These are phyloP conservation scores for Leptoclinus maculatus DNA, from an alignment of 2,797 vertebrate genomes.

Conservation along the genomic window DNA sequence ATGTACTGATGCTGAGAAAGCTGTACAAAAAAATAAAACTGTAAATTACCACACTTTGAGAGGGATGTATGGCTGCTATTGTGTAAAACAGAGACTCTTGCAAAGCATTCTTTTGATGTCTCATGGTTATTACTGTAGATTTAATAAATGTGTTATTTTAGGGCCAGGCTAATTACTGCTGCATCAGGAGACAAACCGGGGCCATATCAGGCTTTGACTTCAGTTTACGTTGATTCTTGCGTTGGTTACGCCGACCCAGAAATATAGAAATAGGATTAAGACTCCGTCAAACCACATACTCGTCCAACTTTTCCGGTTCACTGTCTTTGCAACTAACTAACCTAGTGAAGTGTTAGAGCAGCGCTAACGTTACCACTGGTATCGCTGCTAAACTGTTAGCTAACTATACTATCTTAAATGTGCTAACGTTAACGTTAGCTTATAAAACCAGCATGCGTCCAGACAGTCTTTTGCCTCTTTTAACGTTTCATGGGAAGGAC, in stretches of 20 bases:
- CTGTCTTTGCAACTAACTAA: background rate
- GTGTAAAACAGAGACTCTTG: background rate
- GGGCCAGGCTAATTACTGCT: background rate
- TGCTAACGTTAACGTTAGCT: background rate
- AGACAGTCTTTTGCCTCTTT: background rate
- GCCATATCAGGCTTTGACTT: background rate
- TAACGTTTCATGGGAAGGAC: background rate
- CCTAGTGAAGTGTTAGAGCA: background rate
- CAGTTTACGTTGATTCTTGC: background rate
- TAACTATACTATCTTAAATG: background rate
- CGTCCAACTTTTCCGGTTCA: background rate
- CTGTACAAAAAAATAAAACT: slow-evolving; percentile 4
- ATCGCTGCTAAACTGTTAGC: slow-evolving; percentile 10
- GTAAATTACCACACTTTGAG: background rate
- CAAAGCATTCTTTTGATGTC: background rate
- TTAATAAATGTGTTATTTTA: background rate
- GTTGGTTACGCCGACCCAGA: background rate
- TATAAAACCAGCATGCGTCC: background rate
- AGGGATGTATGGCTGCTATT: background rate
- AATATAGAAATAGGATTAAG: background rate
- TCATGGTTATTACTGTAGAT: background rate
- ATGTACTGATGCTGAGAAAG: background rate
- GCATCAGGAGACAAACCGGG: background rate
- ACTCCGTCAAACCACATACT: background rate
- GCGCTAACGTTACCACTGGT: background rate